A percentile compares a stretch with the other conserved stretches of the same genome.
Conservation (phyloP, 2,888 invertebrate genomes). For the Nycteola revayana region DNA sequence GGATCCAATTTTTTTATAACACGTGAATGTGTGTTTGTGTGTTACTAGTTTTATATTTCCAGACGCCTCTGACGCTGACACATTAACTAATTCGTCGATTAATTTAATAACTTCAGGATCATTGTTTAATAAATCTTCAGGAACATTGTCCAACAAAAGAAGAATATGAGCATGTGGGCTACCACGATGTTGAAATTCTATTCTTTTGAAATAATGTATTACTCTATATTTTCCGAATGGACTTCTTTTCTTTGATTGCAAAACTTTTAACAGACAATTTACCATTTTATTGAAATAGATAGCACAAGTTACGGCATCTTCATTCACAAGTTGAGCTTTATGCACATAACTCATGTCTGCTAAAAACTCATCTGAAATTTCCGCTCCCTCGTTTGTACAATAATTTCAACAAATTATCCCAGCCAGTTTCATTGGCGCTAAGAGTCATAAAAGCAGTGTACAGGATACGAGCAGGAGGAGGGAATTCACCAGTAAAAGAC, state of each 20-base stretch:
- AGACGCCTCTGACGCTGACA: slow-evolving; percentile 35
- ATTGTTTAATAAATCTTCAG: slow-evolving; percentile 29
- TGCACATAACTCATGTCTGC: slow-evolving; percentile 19
- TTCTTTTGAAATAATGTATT: slow-evolving; percentile 43
- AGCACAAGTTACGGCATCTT: slow-evolving; percentile 39
- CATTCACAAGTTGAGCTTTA: slow-evolving; percentile 23
- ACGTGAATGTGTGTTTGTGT: slow-evolving; percentile 29
- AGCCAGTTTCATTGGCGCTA: slow-evolving; percentile 56
- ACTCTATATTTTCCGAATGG: slow-evolving; percentile 41
- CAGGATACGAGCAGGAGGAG: too few species aligned
- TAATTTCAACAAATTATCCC: slow-evolving; percentile 42
- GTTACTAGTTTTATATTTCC: slow-evolving; percentile 37
- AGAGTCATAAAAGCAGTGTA: slow-evolving; percentile 38
- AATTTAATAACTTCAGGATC: slow-evolving; percentile 24
- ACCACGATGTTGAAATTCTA: slow-evolving; percentile 54
- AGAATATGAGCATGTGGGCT: slow-evolving; percentile 55
- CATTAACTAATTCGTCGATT: slow-evolving; percentile 36
- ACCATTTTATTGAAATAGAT: slow-evolving; percentile 46
- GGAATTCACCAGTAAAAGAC: too few species aligned
- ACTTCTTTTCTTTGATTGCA: slow-evolving; percentile 27
- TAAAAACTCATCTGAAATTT: slow-evolving; percentile 25
- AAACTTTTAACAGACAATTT: slow-evolving; percentile 33
- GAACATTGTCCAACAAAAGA: slow-evolving; percentile 50
- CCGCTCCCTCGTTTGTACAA: slow-evolving; percentile 35
- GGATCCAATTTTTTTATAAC: slow-evolving; percentile 33